Evolutionary conservation across 2,797 vertebrate species (phyloP), one percentile per base, ranked within the genome.

Genomic region (Microchirus variegatus): DNA sequence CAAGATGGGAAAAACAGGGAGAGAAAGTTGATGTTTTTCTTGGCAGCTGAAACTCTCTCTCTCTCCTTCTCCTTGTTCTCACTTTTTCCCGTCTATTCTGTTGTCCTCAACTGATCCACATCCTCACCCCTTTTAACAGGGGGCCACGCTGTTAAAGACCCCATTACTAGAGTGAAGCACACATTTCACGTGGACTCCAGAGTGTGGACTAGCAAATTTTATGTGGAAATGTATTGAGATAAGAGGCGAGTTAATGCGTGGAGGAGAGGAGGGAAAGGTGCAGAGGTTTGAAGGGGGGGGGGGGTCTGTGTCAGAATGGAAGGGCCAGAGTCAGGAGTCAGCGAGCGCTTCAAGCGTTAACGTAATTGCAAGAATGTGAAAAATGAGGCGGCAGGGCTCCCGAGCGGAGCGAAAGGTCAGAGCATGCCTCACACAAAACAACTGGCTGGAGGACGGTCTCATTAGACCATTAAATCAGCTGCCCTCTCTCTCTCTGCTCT

Each of bases 331-430:
- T 93, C 91, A 91, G 93, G 84, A 88, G 88, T 87, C 94, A 95
- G 95, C 93, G 74, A 96, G 95, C 92, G 95, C 96, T 96, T 97
- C 94, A 96, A 97, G 96, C 96, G 95, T 97, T 97, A 98, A 97
- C 94, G 93, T 96, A 96, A 98, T 96, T 96, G 96, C 94, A 97
- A 97, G 96, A 98, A 98, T 98, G 94, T 98, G 95, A 97, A 97
- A 98, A 98, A 98, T 97, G 95, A 97, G 96, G 96, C 94, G 82
- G 94, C 91, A 90, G 94, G 92, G 94, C 95, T 96, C 93, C 94
- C 94, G 94, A 96, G 94, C 92, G 81, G 93, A 97, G 92, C 69
- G 84, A 96, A 97, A 97, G 96, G 96, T 97, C 96, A 97, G 93
- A 94, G 95, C 85, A 86, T 93, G 95, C 92, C 94, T 94, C 93